Base-by-base conservation (phyloP, 2,113 vertebrate species). In the Amphiprion percula region DNA sequence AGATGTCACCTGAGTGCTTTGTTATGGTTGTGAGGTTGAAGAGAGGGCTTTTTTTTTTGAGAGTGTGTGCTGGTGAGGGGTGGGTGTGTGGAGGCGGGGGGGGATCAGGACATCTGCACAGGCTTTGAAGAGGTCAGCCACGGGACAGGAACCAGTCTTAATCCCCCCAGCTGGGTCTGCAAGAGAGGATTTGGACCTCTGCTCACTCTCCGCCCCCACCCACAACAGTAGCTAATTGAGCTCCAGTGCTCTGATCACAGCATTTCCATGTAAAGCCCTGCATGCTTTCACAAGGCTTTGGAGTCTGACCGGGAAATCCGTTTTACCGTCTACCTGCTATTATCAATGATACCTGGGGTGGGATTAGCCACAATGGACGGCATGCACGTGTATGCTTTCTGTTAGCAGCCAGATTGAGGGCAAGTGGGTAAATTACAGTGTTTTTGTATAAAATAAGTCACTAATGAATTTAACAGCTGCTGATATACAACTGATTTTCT, bases 71-170 rank as follows among this genome's bases (percentile, higher is more conserved):
- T 19, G 17, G 62, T 15, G 79, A 4, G n/a, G 17, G 41, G 58
- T 47, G 68, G 17, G 68, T 65, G 74, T 68, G 24, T 65, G 39
- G 46, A 61, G 30, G 39, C 0, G 8, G 10, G 10, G 85, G 79
- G 56, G 74, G 72, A 73, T 88, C 83, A 76, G 87, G 92, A 93
- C 94, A 94, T 94, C 93, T 95, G 93, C 68, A 83, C 83, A 75
- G 83, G 92, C 89, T 94, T 93, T 92, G 87, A 90, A 89, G 93
- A 90, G 94, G 92, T 95, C 94, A 95, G 80, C 86, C 90, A 92
- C 77, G 79, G 91, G 92, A 94, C 93, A 94, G 93, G 89, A 92
- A 92, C 88, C 84, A 84, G 82, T 90, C 80, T 90, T 94, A 94
- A 94, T 94, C 93, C 91, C 64, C 77, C 86, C 88, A 91, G 90